Evolutionary conservation across 2,888 invertebrate species (phyloP).

Genomic region (Agonopterix subpropinquella): DNA sequence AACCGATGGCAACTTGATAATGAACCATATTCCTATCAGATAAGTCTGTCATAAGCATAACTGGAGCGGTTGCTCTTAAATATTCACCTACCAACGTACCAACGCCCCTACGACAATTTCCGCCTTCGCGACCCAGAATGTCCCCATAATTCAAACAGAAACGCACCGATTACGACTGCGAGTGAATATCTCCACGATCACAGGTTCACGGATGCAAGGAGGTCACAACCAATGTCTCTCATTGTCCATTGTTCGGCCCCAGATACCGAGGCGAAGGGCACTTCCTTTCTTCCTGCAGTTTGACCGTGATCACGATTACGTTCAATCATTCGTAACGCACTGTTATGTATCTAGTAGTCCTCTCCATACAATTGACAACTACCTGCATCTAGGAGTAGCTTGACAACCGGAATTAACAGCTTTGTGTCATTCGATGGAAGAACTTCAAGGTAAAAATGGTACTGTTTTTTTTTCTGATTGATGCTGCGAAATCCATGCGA

Average conservation of each 20-base stretch:
- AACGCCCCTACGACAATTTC: background rate
- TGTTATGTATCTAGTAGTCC: background rate
- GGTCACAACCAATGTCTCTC: slow-evolving; percentile 54
- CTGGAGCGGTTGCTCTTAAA: background rate
- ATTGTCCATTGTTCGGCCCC: slow-evolving; percentile 60
- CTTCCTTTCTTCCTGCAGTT: slow-evolving; percentile 48
- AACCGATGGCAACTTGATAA: too few species aligned
- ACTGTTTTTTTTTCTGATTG: too few species aligned
- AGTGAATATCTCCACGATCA: background rate
- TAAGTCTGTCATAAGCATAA: too few species aligned
- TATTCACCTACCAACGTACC: too few species aligned
- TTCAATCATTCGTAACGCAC: slow-evolving; percentile 28
- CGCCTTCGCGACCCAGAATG: background rate
- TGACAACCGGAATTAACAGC: too few species aligned
- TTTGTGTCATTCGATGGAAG: too few species aligned
- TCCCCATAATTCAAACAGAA: too few species aligned
- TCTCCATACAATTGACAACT: too few species aligned
- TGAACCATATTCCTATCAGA: too few species aligned
- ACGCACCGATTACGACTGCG: background rate
- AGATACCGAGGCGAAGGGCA: slow-evolving; percentile 57
- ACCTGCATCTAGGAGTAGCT: too few species aligned
- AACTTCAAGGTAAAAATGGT: too few species aligned
- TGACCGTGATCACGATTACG: slow-evolving; percentile 47
- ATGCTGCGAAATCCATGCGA: too few species aligned
- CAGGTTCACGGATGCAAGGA: slow-evolving; percentile 52